Base-by-base conservation (phyloP, 2,888 invertebrate species). In the Elegia similella region DNA sequence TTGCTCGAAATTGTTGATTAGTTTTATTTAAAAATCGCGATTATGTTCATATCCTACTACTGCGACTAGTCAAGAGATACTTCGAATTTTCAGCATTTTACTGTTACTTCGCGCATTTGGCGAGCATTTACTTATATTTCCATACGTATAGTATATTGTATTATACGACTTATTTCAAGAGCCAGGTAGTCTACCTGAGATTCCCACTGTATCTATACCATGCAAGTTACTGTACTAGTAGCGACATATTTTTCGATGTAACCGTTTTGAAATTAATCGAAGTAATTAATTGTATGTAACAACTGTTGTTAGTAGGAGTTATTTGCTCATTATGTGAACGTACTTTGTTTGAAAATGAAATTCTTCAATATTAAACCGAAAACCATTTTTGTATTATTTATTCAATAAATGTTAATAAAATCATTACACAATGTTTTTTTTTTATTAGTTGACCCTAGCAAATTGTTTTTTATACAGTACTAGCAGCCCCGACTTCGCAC, bases 371-470 rank as follows among this genome's bases (percentile, higher is more conserved):
- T 77, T 83, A 82, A 85, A 82, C 75, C 80, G 79, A 72, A 84
- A 86, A 86, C 80, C 83, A 84, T 80, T 88, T 89, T 89, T 88
- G 87, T 88, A 89, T 88, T 88, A 88, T 88, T 88, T 89, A 88
- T 89, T 88, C 88, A 89, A 88, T 90, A 90, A 89, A 90, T 90
- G 90, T 90, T 90, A 88, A 89, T 89, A 88, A 89, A 90, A 89
- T 89, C 88, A 84, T 70, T 65, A 62, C 48, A 61, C 42, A 29
- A 38, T 62, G 66, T 75, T 73, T 77, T 65, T 66, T 71, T 72
- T 23, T 43, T 5, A 7, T 46, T 23, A n/a, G 38, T 8, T n/a
- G 5, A 8, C 5, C 54, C 5, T 12, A 29, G 50, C 30, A 44
- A 15, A 30, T 34, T 42, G 34, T 34, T 8, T 34, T 34, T 8